These are phyloP conservation scores for Agrochola macilenta DNA, from an alignment of 2,888 invertebrate genomes.

Conservation along the genomic window DNA sequence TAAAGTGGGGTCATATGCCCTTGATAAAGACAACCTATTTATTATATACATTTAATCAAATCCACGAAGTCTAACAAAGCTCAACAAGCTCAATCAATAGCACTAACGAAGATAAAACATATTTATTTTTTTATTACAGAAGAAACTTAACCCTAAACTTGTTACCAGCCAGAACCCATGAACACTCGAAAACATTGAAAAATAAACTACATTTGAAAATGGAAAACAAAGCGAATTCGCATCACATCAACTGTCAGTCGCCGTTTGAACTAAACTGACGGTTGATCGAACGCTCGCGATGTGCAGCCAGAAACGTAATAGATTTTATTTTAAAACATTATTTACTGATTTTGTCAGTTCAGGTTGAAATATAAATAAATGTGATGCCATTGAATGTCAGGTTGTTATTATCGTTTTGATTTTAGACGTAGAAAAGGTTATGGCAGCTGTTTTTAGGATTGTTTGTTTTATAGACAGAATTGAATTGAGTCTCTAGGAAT, in stretches of 20 bases:
- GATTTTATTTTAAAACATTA: slow-evolving; percentile 56
- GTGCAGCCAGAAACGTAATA: slow-evolving; percentile 37
- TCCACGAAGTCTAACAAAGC: not conserved
- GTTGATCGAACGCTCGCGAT: slow-evolving; percentile 45
- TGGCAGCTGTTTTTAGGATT: slow-evolving; percentile 4
- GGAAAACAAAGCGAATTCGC: slow-evolving; percentile 54
- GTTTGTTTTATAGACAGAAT: not conserved
- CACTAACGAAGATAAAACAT: not conserved
- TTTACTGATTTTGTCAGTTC: slow-evolving; percentile 58
- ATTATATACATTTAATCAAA: not conserved
- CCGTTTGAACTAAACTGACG: slow-evolving; percentile 48
- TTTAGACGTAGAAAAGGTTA: not conserved
- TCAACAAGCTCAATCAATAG: not conserved
- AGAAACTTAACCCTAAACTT: not conserved
- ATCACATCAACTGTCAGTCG: slow-evolving; percentile 54
- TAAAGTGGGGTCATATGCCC: not conserved
- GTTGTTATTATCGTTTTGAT: slow-evolving; percentile 8
- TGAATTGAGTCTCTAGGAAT: not conserved
- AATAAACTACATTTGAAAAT: slow-evolving; percentile 44
- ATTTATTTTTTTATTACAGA: not conserved
- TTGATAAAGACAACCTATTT: not conserved
- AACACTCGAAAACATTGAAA: slow-evolving; percentile 21
- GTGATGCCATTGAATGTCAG: slow-evolving; percentile 6
- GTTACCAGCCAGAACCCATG: not conserved
- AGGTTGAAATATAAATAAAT: slow-evolving; percentile 44